Evolutionary conservation across 2,888 invertebrate species (phyloP).

Genomic region (Melitaea athalia): DNA sequence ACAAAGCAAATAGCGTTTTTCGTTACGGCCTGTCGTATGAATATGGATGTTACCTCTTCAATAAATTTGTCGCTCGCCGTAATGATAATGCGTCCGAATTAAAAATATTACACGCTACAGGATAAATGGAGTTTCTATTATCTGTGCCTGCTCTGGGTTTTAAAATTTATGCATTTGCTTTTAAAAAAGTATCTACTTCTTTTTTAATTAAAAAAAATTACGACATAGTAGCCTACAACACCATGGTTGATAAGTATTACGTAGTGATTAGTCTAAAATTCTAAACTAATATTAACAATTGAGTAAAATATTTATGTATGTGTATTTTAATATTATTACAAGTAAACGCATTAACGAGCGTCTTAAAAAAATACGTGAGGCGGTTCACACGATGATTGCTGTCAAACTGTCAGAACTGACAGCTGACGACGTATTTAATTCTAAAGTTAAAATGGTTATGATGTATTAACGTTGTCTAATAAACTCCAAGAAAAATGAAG

Average conservation of each 20-base stretch:
- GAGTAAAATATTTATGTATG: background rate
- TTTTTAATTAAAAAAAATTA: too few species aligned
- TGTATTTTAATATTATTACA: slow-evolving; percentile 1
- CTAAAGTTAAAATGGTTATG: slow-evolving; percentile 4
- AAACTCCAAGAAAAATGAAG: background rate
- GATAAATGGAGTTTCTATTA: background rate
- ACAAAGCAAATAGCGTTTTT: slow-evolving; percentile 70
- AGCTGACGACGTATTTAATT: slow-evolving; percentile 40
- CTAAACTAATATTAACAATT: background rate
- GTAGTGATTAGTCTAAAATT: too few species aligned
- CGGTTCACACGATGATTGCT: slow-evolving; percentile 42
- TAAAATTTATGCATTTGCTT: background rate
- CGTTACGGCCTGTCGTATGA: slow-evolving; percentile 41
- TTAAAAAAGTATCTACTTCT: background rate
- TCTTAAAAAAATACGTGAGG: slow-evolving; percentile 26
- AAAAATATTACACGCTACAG: background rate
- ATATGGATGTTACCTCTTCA: slow-evolving; percentile 45
- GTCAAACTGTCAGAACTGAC: slow-evolving; percentile 51
- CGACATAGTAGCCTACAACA: too few species aligned
- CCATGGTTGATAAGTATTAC: too few species aligned
- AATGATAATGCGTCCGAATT: slow-evolving; percentile 33
- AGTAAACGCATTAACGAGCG: slow-evolving; percentile 15
- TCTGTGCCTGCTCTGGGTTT: background rate
- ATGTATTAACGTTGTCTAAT: slow-evolving; percentile 3
- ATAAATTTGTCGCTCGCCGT: slow-evolving; percentile 40